Conservation (phyloP, 2,113 vertebrate genomes). For the Addax nasomaculatus region DNA sequence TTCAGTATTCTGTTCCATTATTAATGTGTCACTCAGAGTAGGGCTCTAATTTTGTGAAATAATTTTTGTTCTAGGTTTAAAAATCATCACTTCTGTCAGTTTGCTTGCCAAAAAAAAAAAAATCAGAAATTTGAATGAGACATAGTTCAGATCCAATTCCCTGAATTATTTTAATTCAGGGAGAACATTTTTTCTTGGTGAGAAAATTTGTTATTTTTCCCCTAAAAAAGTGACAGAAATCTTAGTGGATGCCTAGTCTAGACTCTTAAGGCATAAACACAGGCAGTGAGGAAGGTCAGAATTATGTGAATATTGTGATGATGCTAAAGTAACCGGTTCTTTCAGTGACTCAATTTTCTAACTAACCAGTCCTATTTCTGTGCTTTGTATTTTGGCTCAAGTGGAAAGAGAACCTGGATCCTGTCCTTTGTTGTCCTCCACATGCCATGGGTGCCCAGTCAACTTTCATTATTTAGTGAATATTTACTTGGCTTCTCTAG, state of each 20-base stretch:
- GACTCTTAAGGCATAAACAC: background rate
- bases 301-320: background rate
- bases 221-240: background rate
- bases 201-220: background rate
- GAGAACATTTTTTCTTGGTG: background rate
- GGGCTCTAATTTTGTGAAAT: slow-evolving; percentile 54
- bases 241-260: background rate
- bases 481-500: background rate
- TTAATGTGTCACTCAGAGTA: slow-evolving; percentile 54
- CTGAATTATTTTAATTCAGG: background rate
- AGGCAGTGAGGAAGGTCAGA: background rate
- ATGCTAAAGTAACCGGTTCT: background rate
- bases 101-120: background rate
- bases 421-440: background rate
- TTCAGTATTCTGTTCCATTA: slow-evolving; percentile 48
- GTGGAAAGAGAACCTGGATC: background rate
- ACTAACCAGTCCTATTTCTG: background rate
- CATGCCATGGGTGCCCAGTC: background rate
- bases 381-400: background rate
- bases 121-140: slow-evolving; percentile 4
- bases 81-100: slow-evolving; percentile 40
- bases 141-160: background rate
- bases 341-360: background rate
- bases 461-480: background rate
- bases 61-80: slow-evolving; percentile 45